These are phyloP conservation scores for Machaerirhynchus nigripectus DNA, from an alignment of 2,113 vertebrate genomes.

Conservation along the genomic window DNA sequence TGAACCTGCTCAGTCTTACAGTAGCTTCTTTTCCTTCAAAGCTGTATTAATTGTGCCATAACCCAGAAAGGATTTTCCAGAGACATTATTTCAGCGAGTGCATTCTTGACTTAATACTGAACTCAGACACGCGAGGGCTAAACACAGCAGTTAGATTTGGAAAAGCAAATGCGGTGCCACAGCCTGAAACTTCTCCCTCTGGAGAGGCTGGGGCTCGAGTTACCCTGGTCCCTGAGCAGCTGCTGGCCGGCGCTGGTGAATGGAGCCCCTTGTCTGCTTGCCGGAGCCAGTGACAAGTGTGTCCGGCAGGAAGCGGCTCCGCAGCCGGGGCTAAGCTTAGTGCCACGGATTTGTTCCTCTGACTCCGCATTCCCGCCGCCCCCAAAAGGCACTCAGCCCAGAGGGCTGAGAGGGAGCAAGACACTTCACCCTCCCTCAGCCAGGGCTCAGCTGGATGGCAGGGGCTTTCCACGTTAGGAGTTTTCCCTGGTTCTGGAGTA, in stretches of 20 bases:
- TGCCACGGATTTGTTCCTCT: background rate
- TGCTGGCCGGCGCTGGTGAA: conserved; percentile 43
- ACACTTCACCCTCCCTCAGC: background rate
- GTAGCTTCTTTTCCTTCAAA: background rate
- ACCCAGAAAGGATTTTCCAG: background rate
- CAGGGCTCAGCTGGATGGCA: background rate
- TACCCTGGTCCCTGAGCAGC: conserved; percentile 13
- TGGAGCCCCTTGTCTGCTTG: conserved; percentile 54
- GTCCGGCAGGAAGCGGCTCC: background rate
- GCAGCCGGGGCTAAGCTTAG: conserved; percentile 5
- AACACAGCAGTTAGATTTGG: background rate
- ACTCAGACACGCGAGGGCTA: background rate
- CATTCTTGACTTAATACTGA: background rate
- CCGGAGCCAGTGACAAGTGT: conserved; percentile 22
- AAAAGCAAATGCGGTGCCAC: background rate
- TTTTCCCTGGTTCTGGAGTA: background rate
- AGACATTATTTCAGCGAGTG: background rate
- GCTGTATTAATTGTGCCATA: background rate
- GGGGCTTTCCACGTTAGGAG: background rate
- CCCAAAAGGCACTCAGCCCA: background rate
- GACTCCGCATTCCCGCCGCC: background rate
- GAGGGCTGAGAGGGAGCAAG: background rate
- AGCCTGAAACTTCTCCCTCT: background rate
- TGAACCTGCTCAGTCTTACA: background rate
- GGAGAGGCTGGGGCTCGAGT: background rate